A percentile compares a stretch with the other conserved stretches of the same genome.
Evolutionary conservation across 1,140 invertebrate species (phyloP).

Genomic region (Drosophila biarmipes): DNA sequence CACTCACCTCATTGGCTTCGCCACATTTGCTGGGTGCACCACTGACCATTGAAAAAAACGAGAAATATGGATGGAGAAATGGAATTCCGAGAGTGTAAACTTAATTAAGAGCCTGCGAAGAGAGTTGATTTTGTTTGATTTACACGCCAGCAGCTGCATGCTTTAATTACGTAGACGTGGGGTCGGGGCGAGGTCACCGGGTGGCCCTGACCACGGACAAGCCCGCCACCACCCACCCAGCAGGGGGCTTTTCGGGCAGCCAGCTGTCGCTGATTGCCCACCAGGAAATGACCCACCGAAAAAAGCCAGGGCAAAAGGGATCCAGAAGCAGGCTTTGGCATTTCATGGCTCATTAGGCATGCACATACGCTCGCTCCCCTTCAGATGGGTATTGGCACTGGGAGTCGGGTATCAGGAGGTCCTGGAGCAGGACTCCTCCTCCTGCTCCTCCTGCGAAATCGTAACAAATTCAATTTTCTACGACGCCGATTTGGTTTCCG

Average conservation of each 20-base stretch:
- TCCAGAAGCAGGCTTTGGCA: slow-evolving; percentile 44
- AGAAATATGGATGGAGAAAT: slow-evolving; percentile 66
- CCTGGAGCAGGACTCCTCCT: neutral
- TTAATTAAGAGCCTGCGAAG: slow-evolving; percentile 71
- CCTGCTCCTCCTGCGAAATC: slow-evolving; percentile 20
- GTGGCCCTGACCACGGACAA: slow-evolving; percentile 31
- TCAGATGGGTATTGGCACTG: slow-evolving; percentile 4
- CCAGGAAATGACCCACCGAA: slow-evolving; percentile 46
- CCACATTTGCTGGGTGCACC: slow-evolving; percentile 31
- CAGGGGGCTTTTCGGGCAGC: slow-evolving; percentile 9
- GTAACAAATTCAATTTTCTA: slow-evolving; percentile 82
- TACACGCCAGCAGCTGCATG: slow-evolving; percentile 67
- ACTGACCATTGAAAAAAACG: slow-evolving; percentile 21
- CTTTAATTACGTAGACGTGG: slow-evolving; percentile 47
- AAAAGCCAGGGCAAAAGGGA: slow-evolving; percentile 23
- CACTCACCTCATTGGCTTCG: slow-evolving; percentile 13
- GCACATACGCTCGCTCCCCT: slow-evolving; percentile 65
- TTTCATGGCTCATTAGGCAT: slow-evolving; percentile 82
- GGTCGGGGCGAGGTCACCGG: slow-evolving; percentile 14
- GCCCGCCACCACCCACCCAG: neutral
- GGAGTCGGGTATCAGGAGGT: neutral
- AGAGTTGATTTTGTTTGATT: slow-evolving; percentile 80
- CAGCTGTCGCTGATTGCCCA: slow-evolving; percentile 77
- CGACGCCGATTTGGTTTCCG: slow-evolving; percentile 81
- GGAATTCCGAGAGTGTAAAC: slow-evolving; percentile 77